Conservation (phyloP, 2,797 vertebrate genomes). For the Schizothorax lantsangensis region DNA sequence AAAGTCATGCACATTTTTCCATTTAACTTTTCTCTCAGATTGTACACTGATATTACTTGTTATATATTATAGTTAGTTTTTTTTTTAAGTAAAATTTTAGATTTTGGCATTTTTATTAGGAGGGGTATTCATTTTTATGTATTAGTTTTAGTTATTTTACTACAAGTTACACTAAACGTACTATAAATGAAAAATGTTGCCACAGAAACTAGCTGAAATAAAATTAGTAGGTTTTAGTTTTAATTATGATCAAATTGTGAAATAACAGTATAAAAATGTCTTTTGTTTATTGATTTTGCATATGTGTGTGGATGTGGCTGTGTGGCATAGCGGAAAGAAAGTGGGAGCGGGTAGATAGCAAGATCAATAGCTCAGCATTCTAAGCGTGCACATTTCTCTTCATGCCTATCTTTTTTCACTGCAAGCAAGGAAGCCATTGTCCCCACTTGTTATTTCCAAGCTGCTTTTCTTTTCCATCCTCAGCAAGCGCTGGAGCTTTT, state of each 20-base stretch:
- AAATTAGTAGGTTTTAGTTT: background rate
- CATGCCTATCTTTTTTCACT: conserved; percentile 14
- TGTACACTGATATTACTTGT: too few relatives aligned
- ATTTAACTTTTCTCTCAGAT: too few relatives aligned
- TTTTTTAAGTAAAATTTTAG: too few relatives aligned
- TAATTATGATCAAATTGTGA: conserved; percentile 43
- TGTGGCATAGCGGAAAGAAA: conserved; percentile 44
- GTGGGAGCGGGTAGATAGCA: conserved; percentile 48
- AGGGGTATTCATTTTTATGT: too few relatives aligned
- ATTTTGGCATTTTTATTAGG: too few relatives aligned
- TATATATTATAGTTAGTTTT: too few relatives aligned
- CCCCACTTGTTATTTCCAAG: conserved; percentile 32
- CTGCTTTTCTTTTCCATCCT: conserved; percentile 34
- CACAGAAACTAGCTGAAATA: background rate
- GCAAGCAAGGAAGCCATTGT: conserved; percentile 9
- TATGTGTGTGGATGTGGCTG: conserved; percentile 45
- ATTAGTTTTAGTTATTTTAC: too few relatives aligned
- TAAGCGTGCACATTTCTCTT: conserved; percentile 34
- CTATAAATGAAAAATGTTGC: background rate
- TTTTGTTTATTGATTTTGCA: conserved; percentile 53
- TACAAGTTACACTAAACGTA: background rate
- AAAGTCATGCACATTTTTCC: too few relatives aligned
- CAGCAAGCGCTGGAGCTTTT: conserved; percentile 31
- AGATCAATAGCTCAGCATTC: conserved; percentile 56
- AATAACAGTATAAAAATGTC: conserved; percentile 53